Conservation (phyloP, 2,113 vertebrate species). For the Rhinoderma darwinii region DNA sequence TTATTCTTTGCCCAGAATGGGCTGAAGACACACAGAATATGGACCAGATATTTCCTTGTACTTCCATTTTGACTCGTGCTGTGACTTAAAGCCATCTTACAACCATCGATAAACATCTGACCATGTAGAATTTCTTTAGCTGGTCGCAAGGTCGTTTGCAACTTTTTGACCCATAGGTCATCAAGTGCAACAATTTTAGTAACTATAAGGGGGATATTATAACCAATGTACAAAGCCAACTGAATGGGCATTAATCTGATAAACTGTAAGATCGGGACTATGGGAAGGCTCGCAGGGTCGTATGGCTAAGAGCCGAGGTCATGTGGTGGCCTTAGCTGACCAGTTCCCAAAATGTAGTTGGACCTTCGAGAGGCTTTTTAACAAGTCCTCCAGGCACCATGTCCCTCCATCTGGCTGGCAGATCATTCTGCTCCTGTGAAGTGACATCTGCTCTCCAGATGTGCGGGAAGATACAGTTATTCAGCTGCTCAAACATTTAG, state of each 20-base stretch:
- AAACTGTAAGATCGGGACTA: neutral
- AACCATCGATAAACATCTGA: neutral
- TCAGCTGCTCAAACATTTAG: slow-evolving; percentile 34
- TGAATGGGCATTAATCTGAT: neutral
- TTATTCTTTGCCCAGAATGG: too few species aligned
- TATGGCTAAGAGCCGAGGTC: neutral
- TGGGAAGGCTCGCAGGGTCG: neutral
- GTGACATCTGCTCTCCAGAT: slow-evolving; percentile 53
- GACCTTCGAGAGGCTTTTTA: slow-evolving; percentile 35
- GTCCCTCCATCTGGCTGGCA: slow-evolving; percentile 49
- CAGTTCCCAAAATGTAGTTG: slow-evolving; percentile 11
- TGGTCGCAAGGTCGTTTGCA: too few species aligned
- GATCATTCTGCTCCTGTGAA: slow-evolving; percentile 17
- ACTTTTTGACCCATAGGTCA: too few species aligned
- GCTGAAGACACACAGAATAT: too few species aligned
- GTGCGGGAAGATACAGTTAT: slow-evolving; percentile 34
- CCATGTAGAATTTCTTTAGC: too few species aligned
- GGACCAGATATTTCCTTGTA: too few species aligned
- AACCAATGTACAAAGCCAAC: neutral
- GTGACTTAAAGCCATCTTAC: neutral
- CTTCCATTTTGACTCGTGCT: neutral
- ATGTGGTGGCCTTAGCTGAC: slow-evolving; percentile 46
- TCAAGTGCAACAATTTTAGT: too few species aligned
- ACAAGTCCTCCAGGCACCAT: slow-evolving; percentile 30
- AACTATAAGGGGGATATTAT: neutral